These are phyloP conservation scores for Apodemus agrarius DNA, from an alignment of 2,797 vertebrate species.

Conservation along the genomic window DNA sequence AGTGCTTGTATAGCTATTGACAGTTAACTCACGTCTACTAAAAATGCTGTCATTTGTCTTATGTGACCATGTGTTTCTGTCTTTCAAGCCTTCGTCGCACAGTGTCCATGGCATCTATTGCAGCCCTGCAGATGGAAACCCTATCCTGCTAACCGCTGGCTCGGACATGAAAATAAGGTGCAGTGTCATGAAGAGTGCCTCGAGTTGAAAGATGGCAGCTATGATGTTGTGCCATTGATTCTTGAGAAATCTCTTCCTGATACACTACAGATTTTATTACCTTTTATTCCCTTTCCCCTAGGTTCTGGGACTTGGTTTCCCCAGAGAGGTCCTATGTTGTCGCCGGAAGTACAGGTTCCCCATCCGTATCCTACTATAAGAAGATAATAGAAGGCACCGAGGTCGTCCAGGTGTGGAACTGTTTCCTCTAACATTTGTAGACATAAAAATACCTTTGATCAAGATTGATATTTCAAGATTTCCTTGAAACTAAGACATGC, in stretches of 20 bases:
- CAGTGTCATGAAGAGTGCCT: neutral
- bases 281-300: constrained; percentile 73
- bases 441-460: neutral
- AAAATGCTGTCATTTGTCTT: neutral
- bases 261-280: neutral
- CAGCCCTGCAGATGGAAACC: constrained; percentile 98
- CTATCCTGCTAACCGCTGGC: constrained; percentile 97
- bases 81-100: constrained; percentile 93
- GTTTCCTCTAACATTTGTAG: constrained; percentile 32
- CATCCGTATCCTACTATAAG: constrained; percentile 96
- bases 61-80: constrained; percentile 39
- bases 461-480: neutral
- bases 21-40: neutral
- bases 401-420: constrained; percentile 93
- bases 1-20: neutral
- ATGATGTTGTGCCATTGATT: neutral
- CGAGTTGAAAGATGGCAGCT: neutral
- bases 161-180: constrained; percentile 99
- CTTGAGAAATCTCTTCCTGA: neutral
- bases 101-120: constrained; percentile 98
- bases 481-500: constrained; percentile 35
- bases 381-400: constrained; percentile 99
- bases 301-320: constrained; percentile 99
- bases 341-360: constrained; percentile 93
- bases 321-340: constrained; percentile 98